Conservation (phyloP, 2,888 invertebrate genomes). For the Gryllus longicercus region DNA sequence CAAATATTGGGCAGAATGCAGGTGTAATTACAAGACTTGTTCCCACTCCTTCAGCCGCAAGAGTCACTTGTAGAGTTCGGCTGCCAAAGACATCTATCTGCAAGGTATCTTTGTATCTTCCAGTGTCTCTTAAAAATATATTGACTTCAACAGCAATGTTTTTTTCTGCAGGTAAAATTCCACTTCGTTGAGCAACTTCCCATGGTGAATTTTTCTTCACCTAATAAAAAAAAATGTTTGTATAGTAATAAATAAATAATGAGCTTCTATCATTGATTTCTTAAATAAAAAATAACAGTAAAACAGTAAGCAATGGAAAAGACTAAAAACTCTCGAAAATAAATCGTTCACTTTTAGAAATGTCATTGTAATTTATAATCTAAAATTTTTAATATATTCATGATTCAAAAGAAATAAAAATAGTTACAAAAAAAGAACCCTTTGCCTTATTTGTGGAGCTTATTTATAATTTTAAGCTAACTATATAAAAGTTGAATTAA, state of each 20-base stretch:
- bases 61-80: conserved; percentile 47
- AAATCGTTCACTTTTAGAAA: too few species aligned
- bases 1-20: conserved; percentile 53
- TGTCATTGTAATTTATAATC: too few species aligned
- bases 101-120: conserved; percentile 45
- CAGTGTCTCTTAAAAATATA: conserved; percentile 45
- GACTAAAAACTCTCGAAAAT: too few species aligned
- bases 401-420: too few species aligned
- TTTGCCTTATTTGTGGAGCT: too few species aligned
- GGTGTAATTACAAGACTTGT: conserved; percentile 64
- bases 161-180: conserved; percentile 44
- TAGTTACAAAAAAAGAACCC: too few species aligned
- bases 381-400: too few species aligned
- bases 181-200: conserved; percentile 40
- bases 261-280: background rate
- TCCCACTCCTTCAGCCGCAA: conserved; percentile 62
- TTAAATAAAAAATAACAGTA: background rate
- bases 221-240: conserved; percentile 33
- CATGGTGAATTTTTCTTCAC: conserved; percentile 39
- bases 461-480: too few species aligned
- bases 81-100: conserved; percentile 46
- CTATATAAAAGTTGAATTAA: too few species aligned
- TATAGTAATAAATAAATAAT: too few species aligned
- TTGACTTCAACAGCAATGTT: conserved; percentile 42
- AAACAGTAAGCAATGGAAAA: background rate